A percentile compares a stretch with the other conserved stretches of the same genome.
These are phyloP conservation scores for Choloepus hoffmanni DNA, from an alignment of 2,113 vertebrate genomes.

Conservation along the genomic window DNA sequence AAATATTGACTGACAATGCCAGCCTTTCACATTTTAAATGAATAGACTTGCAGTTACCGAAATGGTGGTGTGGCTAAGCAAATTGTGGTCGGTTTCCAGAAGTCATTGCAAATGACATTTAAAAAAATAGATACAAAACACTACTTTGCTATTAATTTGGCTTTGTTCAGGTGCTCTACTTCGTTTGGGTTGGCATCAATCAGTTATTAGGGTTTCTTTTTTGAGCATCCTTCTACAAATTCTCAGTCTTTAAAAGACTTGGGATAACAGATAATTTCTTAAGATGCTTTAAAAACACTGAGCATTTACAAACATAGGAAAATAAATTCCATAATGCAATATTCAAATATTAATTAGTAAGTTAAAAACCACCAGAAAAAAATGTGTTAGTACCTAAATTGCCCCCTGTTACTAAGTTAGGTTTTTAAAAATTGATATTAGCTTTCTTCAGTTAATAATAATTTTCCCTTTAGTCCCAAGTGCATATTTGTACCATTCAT, in stretches of 20 bases:
- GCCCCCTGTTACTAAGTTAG: not conserved
- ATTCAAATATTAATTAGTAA: constrained; percentile 47
- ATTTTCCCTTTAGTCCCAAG: not conserved
- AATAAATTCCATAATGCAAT: not conserved
- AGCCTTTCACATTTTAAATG: constrained; percentile 32
- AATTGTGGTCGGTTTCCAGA: not conserved
- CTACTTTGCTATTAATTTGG: constrained; percentile 46
- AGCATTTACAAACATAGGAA: not conserved
- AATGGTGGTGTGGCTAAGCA: constrained; percentile 34
- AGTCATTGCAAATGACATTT: not conserved
- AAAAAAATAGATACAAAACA: constrained; percentile 9
- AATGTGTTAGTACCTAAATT: not conserved
- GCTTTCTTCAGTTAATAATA: not conserved
- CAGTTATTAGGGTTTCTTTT: not conserved
- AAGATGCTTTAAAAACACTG: not conserved
- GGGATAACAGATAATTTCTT: not conserved
- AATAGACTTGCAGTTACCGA: constrained; percentile 43
- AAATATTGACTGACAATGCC: constrained; percentile 61
- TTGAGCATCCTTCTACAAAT: not conserved
- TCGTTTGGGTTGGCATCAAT: constrained; percentile 6
- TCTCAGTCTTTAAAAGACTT: not conserved
- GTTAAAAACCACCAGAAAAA: not conserved
- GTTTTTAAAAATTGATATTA: not conserved
- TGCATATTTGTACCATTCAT: not conserved
- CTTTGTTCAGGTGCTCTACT: not conserved